These are phyloP conservation scores for Caradrina clavipalpis DNA, from an alignment of 2,888 invertebrate species.

Conservation along the genomic window DNA sequence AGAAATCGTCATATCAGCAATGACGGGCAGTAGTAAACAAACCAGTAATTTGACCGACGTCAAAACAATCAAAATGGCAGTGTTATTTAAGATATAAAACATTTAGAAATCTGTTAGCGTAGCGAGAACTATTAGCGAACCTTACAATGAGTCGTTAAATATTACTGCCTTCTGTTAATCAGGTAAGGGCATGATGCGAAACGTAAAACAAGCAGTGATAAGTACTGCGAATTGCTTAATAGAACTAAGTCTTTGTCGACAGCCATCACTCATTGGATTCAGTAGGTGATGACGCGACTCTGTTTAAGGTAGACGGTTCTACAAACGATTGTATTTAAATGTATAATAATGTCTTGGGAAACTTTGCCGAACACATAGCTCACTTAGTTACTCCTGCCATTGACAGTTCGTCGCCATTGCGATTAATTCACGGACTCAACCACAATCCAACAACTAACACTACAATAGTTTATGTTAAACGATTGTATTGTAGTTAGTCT, in stretches of 20 bases:
- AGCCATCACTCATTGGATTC: slow-evolving; percentile 41
- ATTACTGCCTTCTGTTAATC: slow-evolving; percentile 83
- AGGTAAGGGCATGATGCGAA: slow-evolving; percentile 81
- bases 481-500: slow-evolving; percentile 35
- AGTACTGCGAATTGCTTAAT: slow-evolving; percentile 77
- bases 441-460: slow-evolving; percentile 20
- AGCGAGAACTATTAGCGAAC: slow-evolving; percentile 78
- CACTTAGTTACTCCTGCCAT: neutral
- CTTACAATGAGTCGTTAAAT: slow-evolving; percentile 88
- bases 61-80: slow-evolving; percentile 49
- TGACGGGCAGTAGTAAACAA: slow-evolving; percentile 30
- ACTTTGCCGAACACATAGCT: slow-evolving; percentile 6
- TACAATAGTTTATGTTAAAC: slow-evolving; percentile 30
- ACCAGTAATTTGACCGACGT: slow-evolving; percentile 33
- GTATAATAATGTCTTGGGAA: slow-evolving; percentile 27
- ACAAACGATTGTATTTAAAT: slow-evolving; percentile 41
- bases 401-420: slow-evolving; percentile 9
- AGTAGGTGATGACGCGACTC: slow-evolving; percentile 24
- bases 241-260: slow-evolving; percentile 51
- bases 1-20: slow-evolving; percentile 43
- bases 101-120: slow-evolving; percentile 78
- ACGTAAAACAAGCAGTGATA: slow-evolving; percentile 71
- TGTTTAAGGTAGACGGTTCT: slow-evolving; percentile 40
- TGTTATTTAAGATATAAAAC: slow-evolving; percentile 64
- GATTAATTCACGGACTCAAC: slow-evolving; percentile 24